These are phyloP conservation scores for Anastatus disparis DNA, from an alignment of 1,140 invertebrate species.

Conservation along the genomic window DNA sequence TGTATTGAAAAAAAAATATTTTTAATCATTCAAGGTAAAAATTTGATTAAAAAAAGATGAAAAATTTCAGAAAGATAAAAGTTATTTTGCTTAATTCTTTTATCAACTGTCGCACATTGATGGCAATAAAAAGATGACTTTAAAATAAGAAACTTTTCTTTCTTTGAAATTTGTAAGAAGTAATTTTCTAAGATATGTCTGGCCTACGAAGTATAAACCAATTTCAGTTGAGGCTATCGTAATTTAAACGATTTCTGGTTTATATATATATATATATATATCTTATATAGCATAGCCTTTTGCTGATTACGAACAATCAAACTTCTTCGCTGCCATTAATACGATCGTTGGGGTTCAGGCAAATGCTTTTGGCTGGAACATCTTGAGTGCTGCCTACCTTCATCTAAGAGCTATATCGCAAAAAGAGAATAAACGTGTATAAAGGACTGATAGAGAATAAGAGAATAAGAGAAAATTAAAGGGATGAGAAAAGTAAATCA, in stretches of 20 bases:
- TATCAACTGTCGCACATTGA: background rate
- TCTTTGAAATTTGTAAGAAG: background rate
- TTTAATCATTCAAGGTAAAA: too few species aligned
- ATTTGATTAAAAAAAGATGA: too few species aligned
- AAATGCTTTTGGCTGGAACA: too few species aligned
- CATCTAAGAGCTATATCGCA: background rate
- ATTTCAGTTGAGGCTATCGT: background rate
- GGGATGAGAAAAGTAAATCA: slow-evolving; percentile 15
- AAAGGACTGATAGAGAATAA: background rate
- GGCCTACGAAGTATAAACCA: background rate
- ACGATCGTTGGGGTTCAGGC: too few species aligned
- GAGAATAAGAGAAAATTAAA: slow-evolving; percentile 15
- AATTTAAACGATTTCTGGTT: too few species aligned
- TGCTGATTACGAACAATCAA: slow-evolving; percentile 33
- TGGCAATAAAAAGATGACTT: too few species aligned
- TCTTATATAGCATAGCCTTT: background rate
- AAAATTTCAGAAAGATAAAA: too few species aligned
- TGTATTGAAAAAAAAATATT: too few species aligned
- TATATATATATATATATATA: too few species aligned
- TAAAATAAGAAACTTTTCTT: background rate
- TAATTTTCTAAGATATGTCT: slow-evolving; percentile 7
- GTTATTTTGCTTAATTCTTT: background rate
- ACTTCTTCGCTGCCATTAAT: slow-evolving; percentile 8
- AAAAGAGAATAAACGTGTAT: background rate
- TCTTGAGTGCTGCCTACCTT: too few species aligned